Evolutionary conservation across 2,113 vertebrate genomes (phyloP), one percentile per base, ranked within the genome.

Genomic region (Australoheros scitulus): DNA sequence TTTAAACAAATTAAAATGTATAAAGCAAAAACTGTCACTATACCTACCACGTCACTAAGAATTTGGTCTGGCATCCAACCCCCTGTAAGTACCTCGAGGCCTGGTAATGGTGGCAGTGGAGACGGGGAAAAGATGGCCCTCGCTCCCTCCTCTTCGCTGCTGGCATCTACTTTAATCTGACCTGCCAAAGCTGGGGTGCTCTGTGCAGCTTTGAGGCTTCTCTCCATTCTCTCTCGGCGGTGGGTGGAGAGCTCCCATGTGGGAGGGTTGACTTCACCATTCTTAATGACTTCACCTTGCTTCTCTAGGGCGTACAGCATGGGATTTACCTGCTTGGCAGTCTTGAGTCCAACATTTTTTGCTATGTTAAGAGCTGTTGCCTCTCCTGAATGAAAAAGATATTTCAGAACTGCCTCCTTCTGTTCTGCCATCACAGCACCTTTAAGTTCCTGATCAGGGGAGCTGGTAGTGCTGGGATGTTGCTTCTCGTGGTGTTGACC

Each of bases 221-320:
- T 89, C 38, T 96, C 94, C 94, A 99, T 97, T 88, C 95, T 94
- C 84, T 97, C 96, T 0, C 95, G 96, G n/a, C 96, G 97, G 79
- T 94, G 96, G 7, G 88, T 76, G 0, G 97, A 97, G 72, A 99
- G 94, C 8, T 96, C 91, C 98, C 98, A 99, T 0, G 90, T 92
- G 0, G 93, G 94, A 2, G 97, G 96, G 13, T 3, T 95, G 50
- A 77, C 59, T 0, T 92, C 57, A 0, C 88, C 83, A 59, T 95
- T 94, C 55, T 88, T 95, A 79, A 68, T 82, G 1, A 99, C 95
- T 0, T 99, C 97, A 0, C 98, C 98, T 84, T 97, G 95, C 86
- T 96, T 97, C 61, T 99, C 97, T 94, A 99, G 61, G 13, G 92
- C 87, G 0, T 94, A 93, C 0, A 99, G 96, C 7, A 96, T 96